Conservation (phyloP, 1,140 invertebrate species). For the Drosophila ambigua region DNA sequence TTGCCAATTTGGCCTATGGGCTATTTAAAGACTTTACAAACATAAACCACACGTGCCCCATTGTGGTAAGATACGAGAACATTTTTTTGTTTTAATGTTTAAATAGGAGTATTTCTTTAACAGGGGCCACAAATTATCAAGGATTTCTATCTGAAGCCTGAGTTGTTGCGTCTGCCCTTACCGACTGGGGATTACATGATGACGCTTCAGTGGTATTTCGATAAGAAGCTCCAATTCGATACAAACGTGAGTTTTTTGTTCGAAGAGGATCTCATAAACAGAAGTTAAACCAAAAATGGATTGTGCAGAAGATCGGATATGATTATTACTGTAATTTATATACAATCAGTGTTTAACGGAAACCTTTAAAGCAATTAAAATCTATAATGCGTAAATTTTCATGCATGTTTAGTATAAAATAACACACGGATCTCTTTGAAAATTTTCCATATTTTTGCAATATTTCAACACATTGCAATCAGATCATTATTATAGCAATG, state of each 20-base stretch:
- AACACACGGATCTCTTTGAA: no score
- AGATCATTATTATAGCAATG: no score
- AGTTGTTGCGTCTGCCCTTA: not conserved
- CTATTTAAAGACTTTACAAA: constrained; percentile 38
- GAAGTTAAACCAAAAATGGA: no score
- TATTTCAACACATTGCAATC: no score
- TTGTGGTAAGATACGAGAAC: constrained; percentile 10
- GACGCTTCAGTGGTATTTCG: not conserved
- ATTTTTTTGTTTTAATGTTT: not conserved
- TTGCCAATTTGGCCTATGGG: constrained; percentile 1
- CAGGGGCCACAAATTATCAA: constrained; percentile 28
- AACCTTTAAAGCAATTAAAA: no score
- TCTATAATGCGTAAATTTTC: no score
- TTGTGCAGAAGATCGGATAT: no score
- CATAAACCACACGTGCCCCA: constrained; percentile 41
- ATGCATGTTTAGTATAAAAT: no score
- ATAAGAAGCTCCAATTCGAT: constrained; percentile 18
- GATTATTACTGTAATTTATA: no score
- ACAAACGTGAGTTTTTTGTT: constrained; percentile 22
- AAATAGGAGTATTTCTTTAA: not conserved
- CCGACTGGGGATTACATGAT: constrained; percentile 41
- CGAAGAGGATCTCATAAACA: not conserved
- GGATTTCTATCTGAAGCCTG: constrained; percentile 9
- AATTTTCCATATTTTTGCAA: no score
- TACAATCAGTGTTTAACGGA: no score